These are phyloP conservation scores for Hippocampus comes DNA, from an alignment of 2,113 vertebrate species.

Conservation along the genomic window DNA sequence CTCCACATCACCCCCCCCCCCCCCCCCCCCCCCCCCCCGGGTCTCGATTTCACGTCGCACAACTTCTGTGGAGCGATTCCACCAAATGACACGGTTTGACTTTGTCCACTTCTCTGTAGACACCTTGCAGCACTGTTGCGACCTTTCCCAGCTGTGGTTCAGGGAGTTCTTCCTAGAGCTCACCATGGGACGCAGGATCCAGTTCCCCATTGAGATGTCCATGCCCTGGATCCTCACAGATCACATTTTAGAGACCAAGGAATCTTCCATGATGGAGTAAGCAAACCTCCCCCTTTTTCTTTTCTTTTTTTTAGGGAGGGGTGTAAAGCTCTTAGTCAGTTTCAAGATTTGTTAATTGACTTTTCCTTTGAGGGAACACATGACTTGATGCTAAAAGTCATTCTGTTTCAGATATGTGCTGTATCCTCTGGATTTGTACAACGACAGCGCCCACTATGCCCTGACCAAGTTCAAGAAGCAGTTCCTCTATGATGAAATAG, in stretches of 20 bases:
- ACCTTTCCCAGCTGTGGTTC: slow-evolving; percentile 99
- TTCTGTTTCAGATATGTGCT: slow-evolving; percentile 84
- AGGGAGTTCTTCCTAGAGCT: slow-evolving; percentile 97
- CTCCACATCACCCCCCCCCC: too few relatives aligned
- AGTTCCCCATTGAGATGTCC: slow-evolving; percentile 99
- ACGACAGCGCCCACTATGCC: slow-evolving; percentile 96
- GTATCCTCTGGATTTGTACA: slow-evolving; percentile 96
- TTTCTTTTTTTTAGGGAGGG: not conserved
- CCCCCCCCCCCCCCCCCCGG: too few relatives aligned
- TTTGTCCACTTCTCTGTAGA: slow-evolving; percentile 67
- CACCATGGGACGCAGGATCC: slow-evolving; percentile 97
- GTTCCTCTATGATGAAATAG: slow-evolving; percentile 98
- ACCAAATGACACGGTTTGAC: not conserved
- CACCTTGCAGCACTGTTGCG: slow-evolving; percentile 95
- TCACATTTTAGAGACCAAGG: slow-evolving; percentile 98
- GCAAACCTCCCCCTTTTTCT: slow-evolving; percentile 1
- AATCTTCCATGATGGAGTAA: slow-evolving; percentile 99
- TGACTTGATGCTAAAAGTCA: not conserved
- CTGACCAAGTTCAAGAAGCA: slow-evolving; percentile 99
- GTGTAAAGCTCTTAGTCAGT: too few relatives aligned
- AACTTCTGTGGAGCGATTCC: not conserved
- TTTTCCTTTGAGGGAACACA: not conserved
- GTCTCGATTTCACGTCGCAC: too few relatives aligned
- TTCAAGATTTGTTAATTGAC: not conserved
- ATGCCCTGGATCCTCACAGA: slow-evolving; percentile 99